Percentiles rank a stretch among this genome's conserved stretches.
Evolutionary conservation across 2,797 vertebrate species (phyloP).

Genomic region (Microtus agrestis): DNA sequence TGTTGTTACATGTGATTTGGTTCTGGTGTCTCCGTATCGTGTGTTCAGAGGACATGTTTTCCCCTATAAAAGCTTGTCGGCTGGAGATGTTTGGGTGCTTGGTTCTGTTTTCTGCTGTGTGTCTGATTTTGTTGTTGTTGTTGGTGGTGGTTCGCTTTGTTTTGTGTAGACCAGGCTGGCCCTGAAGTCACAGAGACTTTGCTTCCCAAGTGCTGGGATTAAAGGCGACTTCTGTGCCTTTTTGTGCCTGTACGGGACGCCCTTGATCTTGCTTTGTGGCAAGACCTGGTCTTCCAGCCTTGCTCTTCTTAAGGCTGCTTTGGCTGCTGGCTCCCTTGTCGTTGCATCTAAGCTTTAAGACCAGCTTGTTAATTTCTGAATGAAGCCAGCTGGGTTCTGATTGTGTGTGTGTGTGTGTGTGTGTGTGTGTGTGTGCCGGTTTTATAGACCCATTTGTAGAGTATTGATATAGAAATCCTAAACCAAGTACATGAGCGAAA

Average conservation of each 20-base stretch:
- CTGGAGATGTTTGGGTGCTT: neutral
- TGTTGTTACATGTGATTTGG: neutral
- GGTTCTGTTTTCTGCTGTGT: neutral
- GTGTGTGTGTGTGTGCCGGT: neutral
- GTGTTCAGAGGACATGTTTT: neutral
- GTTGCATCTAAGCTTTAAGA: neutral
- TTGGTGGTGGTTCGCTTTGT: neutral
- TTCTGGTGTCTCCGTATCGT: neutral
- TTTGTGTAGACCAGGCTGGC: neutral
- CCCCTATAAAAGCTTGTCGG: neutral
- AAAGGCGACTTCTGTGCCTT: neutral
- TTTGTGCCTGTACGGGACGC: neutral
- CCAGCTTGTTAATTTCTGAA: neutral
- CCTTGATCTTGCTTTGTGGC: slow-evolving; percentile 12
- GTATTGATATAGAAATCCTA: neutral
- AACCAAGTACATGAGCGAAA: neutral
- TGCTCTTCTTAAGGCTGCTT: neutral
- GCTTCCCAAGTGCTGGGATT: neutral
- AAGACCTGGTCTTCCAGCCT: neutral
- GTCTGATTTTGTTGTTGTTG: neutral
- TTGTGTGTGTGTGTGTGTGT: neutral
- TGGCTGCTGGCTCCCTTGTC: neutral
- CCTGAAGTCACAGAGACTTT: neutral
- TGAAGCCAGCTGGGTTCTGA: neutral
- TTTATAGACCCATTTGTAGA: neutral